Conservation (phyloP, 1,140 invertebrate species). For the Leucophenga varia region DNA sequence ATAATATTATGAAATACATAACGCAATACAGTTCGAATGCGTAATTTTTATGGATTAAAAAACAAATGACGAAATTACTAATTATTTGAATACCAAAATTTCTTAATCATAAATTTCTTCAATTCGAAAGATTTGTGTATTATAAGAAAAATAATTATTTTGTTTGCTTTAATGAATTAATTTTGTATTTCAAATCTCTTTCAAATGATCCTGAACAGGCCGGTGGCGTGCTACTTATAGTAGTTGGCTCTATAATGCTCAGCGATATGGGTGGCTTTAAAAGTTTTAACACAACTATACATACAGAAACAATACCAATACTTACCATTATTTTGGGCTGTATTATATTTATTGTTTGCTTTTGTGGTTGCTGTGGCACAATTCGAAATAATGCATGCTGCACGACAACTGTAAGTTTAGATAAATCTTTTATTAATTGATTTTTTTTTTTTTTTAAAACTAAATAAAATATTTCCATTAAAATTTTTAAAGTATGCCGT, state of each 20-base stretch:
- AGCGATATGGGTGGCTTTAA: conserved; percentile 57
- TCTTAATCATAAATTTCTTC: too few relatives aligned
- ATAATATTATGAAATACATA: too few relatives aligned
- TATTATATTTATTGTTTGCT: conserved; percentile 73
- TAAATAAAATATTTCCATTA: not conserved
- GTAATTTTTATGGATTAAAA: too few relatives aligned
- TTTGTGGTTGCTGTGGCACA: conserved; percentile 83
- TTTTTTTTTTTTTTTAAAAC: not conserved
- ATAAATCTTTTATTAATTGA: not conserved
- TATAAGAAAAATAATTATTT: too few relatives aligned
- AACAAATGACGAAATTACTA: too few relatives aligned
- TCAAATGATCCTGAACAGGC: too few relatives aligned
- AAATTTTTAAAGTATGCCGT: conserved; percentile 63
- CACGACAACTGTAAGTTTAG: conserved; percentile 68
- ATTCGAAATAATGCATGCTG: conserved; percentile 79
- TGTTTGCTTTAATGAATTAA: too few relatives aligned
- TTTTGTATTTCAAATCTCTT: too few relatives aligned
- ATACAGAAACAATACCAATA: conserved; percentile 61
- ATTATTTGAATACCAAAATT: too few relatives aligned
- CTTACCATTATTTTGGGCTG: conserved; percentile 70
- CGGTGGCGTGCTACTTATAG: conserved; percentile 64
- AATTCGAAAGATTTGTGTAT: too few relatives aligned
- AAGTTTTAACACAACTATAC: conserved; percentile 56
- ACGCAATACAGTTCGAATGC: too few relatives aligned
- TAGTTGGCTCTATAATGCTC: conserved; percentile 62